Base-by-base conservation (phyloP, 2,797 vertebrate species). In the Enteromius mattozi region DNA sequence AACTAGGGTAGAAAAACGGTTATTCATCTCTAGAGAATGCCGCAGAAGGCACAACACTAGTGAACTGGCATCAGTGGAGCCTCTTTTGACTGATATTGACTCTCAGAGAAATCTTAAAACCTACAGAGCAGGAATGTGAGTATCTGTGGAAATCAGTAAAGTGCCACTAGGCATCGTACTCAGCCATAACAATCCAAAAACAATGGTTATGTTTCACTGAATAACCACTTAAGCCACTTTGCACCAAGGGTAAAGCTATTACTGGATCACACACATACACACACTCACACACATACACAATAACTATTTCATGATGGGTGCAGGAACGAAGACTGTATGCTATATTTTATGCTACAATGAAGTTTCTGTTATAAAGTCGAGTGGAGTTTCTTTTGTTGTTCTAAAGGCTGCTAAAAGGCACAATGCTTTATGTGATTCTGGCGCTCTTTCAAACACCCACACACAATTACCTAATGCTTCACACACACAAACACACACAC, bases 401-500 rank as follows among this genome's bases (percentile, higher is more conserved):
- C 27, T 19, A 70, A 70, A 63, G 24, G 45, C 4, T 51, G 66
- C 66, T 17, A 30, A 85, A 54, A 71, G 35, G 33, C 27, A 51
- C 72, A 76, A 33, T 42, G 24, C 17, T 19, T 54, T 65, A 12
- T 82, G 19, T 24, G 40, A 70, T 45, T 51, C 54, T 61, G 27
- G 27, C n/a, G n/a, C 65, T 51, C 21, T 63, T 65, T 56, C 71
- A 82, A 49, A 71, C 65, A 45, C 71, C 61, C 37, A 70, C 80
- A 47, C 51, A 78, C 47, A 65, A 78, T 71, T 80, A 66, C 49
- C 7, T 77, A 70, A 77, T 68, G 49, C 70, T 56, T 45, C 76
- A 80, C 82, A 59, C 54, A 77, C 71, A 71, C 40, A 77, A 13
- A 76, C 54, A 70, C 72, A 78, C 71, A 87, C 47, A 71, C 76